Conservation (phyloP, 1,140 invertebrate genomes). For the Euura lappo region DNA sequence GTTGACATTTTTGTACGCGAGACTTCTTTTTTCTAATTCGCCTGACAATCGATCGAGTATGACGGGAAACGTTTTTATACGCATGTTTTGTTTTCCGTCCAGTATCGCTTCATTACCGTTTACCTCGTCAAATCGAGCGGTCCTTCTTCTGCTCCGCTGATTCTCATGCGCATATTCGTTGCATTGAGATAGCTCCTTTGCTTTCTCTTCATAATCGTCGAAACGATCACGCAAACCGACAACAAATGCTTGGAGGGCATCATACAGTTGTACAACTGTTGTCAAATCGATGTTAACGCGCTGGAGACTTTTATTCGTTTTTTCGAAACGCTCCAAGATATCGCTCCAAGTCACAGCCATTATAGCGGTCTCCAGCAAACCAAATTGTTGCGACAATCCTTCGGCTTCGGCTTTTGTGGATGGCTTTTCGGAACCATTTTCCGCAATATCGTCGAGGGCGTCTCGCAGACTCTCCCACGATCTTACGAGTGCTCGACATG, state of each 20-base stretch:
- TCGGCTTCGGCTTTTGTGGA: constrained; percentile 19
- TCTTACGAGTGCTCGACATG: constrained; percentile 14
- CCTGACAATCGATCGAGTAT: constrained; percentile 10
- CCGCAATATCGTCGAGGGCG: constrained; percentile 11
- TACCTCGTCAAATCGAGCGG: constrained; percentile 9
- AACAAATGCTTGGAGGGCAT: constrained; percentile 15
- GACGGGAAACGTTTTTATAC: constrained; percentile 8
- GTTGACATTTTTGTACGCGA: constrained; percentile 10
- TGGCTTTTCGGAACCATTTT: constrained; percentile 13
- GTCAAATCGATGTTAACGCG: constrained; percentile 19
- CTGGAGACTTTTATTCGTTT: constrained; percentile 22
- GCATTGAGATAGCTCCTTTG: constrained; percentile 15
- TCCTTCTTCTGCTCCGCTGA: constrained; percentile 7
- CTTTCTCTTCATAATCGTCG: constrained; percentile 13
- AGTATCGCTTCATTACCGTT: constrained; percentile 12
- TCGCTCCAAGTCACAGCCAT: constrained; percentile 18
- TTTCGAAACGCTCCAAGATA: constrained; percentile 21
- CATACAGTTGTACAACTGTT: constrained; percentile 16
- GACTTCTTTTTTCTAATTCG: constrained; percentile 14
- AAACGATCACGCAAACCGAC: constrained; percentile 19
- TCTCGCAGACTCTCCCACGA: constrained; percentile 19
- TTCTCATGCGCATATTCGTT: constrained; percentile 11
- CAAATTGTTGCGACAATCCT: constrained; percentile 18
- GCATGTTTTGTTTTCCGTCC: constrained; percentile 8
- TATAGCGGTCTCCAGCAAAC: constrained; percentile 18